phyloP scores from a whole-genome alignment of 2,888 invertebrate species.

The Gryllus longicercus region DNA sequence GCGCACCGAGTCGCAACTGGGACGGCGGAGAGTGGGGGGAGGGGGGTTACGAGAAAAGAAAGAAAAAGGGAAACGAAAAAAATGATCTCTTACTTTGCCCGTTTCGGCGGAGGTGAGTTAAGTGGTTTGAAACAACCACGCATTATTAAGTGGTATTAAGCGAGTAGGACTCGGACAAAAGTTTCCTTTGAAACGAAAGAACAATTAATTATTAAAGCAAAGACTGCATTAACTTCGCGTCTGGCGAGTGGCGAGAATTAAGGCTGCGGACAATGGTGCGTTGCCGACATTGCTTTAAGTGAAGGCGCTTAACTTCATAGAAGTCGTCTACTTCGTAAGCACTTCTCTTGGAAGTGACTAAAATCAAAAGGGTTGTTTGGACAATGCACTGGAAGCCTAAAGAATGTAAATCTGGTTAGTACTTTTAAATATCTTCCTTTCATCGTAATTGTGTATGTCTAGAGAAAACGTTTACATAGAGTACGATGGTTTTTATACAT shows the following conservation, averaged over 20 bases:
- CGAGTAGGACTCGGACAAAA: background rate
- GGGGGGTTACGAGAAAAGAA: background rate
- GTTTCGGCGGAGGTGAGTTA: background rate
- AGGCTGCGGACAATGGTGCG: background rate
- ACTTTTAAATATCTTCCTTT: too few species aligned
- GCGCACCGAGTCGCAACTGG: background rate
- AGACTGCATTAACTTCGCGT: background rate
- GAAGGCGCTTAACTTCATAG: background rate
- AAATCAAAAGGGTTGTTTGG: too few species aligned
- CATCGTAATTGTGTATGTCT: too few species aligned
- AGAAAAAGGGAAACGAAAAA: background rate
- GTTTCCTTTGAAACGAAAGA: constrained; percentile 10
- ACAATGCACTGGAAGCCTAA: too few species aligned
- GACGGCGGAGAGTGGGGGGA: background rate
- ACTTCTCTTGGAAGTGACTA: too few species aligned
- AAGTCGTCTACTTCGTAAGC: too few species aligned
- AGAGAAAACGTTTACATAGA: too few species aligned
- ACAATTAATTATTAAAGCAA: constrained; percentile 1
- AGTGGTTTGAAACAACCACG: constrained; percentile 9
- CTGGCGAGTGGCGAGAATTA: background rate
- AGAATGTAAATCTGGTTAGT: too few species aligned
- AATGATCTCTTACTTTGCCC: background rate
- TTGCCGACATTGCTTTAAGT: background rate
- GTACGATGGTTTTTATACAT: too few species aligned
- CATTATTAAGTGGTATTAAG: background rate